A percentile compares a stretch with the other conserved stretches of the same genome.
Evolutionary conservation across 2,113 vertebrate species (phyloP).

Genomic region (Hypocryptadius cinnamomeus): DNA sequence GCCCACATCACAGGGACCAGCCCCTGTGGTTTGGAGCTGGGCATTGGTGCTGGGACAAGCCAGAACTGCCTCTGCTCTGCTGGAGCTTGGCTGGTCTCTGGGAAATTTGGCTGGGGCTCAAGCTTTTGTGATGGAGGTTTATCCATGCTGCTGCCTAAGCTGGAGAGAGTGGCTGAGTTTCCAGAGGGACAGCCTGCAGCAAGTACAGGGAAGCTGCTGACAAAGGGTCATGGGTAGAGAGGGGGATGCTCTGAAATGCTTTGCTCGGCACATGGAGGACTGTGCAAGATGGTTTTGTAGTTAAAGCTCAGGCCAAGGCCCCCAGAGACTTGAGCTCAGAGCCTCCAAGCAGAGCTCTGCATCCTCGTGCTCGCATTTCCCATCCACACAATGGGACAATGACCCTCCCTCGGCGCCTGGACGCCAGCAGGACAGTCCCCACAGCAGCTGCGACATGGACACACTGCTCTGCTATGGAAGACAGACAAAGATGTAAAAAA

Average conservation of each 20-base stretch:
- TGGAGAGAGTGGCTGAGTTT: neutral
- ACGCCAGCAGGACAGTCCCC: neutral
- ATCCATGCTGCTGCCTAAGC: neutral
- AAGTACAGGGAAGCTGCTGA: neutral
- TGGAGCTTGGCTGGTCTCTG: neutral
- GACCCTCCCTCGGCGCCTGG: neutral
- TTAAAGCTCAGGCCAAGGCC: neutral
- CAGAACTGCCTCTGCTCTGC: neutral
- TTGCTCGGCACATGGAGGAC: neutral
- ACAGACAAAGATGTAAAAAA: neutral
- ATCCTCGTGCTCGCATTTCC: neutral
- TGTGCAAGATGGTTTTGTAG: neutral
- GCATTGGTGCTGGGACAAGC: accelerated
- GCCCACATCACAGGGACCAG: neutral
- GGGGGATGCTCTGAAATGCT: neutral
- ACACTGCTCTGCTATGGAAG: neutral
- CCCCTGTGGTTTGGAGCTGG: neutral
- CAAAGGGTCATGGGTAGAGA: neutral
- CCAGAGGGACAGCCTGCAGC: neutral
- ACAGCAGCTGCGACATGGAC: neutral
- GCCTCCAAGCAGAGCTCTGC: neutral
- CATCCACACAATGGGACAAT: neutral
- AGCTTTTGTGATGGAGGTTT: neutral
- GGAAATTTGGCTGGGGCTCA: neutral
- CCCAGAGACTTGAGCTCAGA: neutral